These are phyloP conservation scores for Sicus ferrugineus DNA, from an alignment of 2,888 invertebrate genomes.

Conservation along the genomic window DNA sequence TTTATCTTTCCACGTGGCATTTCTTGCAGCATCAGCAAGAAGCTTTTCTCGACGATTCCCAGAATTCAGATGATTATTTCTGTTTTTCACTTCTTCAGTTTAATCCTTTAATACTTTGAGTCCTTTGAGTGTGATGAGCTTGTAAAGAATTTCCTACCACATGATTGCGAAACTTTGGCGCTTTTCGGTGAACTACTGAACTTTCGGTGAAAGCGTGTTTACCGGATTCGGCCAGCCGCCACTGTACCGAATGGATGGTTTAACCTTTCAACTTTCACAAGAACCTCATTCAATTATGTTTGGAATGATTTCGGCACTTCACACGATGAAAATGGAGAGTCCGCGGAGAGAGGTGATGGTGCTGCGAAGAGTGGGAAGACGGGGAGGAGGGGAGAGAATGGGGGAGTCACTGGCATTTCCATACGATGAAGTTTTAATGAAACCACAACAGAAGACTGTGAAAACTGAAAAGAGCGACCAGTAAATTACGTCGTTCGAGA, in stretches of 20 bases:
- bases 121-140: too few relatives aligned
- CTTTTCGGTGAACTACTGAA: neutral
- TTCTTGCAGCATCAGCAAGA: too few relatives aligned
- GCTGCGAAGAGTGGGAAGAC: neutral
- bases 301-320: neutral
- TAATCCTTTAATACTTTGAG: too few relatives aligned
- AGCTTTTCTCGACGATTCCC: too few relatives aligned
- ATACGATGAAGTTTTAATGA: neutral
- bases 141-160: neutral
- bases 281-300: conserved; percentile 1
- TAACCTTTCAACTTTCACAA: conserved; percentile 1
- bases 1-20: too few relatives aligned
- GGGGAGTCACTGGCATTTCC: neutral
- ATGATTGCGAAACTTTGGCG: neutral
- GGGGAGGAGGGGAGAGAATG: neutral
- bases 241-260: neutral
- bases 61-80: too few relatives aligned
- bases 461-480: too few relatives aligned
- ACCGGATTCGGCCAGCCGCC: neutral
- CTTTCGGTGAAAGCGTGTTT: neutral
- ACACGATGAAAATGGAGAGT: too few relatives aligned
- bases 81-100: neutral
- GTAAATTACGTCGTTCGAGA: too few relatives aligned
- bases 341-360: neutral
- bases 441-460: neutral